Base-by-base conservation (phyloP, 37 sponge, comb jelly and placozoan species). In the Ephydatia muelleri region DNA sequence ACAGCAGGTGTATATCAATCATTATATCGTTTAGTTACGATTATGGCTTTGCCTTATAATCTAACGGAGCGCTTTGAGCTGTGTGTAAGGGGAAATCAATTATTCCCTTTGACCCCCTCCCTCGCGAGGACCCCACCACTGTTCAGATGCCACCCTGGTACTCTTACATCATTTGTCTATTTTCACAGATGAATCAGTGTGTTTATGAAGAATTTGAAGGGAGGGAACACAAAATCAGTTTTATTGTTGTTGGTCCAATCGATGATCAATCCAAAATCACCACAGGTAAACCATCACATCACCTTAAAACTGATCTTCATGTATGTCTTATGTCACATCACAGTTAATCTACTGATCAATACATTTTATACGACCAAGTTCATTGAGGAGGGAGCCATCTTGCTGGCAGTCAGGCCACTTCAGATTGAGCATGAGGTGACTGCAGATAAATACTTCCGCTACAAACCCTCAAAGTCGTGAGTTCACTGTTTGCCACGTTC, bases 401-500 rank as follows among this genome's bases (percentile, higher is more conserved):
- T 85, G 1, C 30, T 85, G 37, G 85, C 85, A 35, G 34, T 85
- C 49, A 38, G 85, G 11, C 85, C 85, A 33, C 76, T 85, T 27
- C 57, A 65, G 34, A 79, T 79, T 66, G 80, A n/a, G 22, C 38
- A 23, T 3, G 14, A 66, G 9, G 81, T 69, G 68, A 70, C 69
- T 28, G 16, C 70, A 1, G 26, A 81, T n/a, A 37, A 25, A 33
- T 81, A 69, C n/a, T 70, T 39, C 47, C 30, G 27, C 23, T 81
- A 69, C 29, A 40, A 65, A 23, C 81, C 81, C 11, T 43, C 81
- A 19, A 66, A 21, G 12, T 70, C 22, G 81, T 81, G 35, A 68
- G 81, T 73, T 73, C 3, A 29, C 73, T 21, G 22, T 32, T 11
- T 70, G 71, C 71, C 73, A 73, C 22, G n/a, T 43, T 3, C 6